Conservation (phyloP, 2,797 vertebrate genomes). For the Gouania willdenowi region DNA sequence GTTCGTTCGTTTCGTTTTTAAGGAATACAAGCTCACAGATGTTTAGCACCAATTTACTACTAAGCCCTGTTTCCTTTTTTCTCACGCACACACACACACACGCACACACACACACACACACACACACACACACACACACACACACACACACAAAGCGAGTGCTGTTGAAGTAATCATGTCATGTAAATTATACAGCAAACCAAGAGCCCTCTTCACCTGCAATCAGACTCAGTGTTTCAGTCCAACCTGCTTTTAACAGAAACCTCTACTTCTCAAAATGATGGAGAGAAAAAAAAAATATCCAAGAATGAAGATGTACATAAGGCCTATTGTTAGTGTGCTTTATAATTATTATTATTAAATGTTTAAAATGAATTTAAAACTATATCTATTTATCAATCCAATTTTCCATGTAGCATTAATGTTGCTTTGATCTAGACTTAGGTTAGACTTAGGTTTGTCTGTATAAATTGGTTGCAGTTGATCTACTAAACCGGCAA, state of each 20-base stretch:
- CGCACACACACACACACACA: background rate
- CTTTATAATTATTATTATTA: too few relatives aligned
- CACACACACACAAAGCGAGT: slow-evolving; percentile 16
- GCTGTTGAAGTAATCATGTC: slow-evolving; percentile 61
- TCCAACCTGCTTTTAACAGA: slow-evolving; percentile 40
- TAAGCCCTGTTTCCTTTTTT: slow-evolving; percentile 32
- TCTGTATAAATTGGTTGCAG: too few relatives aligned
- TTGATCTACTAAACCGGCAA: too few relatives aligned
- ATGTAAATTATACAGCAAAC: slow-evolving; percentile 66
- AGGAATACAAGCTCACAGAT: slow-evolving; percentile 63
- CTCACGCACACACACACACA: background rate
- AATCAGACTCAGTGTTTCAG: slow-evolving; percentile 58
- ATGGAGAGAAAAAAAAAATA: too few relatives aligned
- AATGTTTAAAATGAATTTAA: too few relatives aligned
- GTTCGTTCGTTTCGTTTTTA: too few relatives aligned
- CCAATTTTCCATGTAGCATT: too few relatives aligned
- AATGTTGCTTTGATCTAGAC: too few relatives aligned
- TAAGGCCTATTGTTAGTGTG: too few relatives aligned
- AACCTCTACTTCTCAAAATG: slow-evolving; percentile 25
- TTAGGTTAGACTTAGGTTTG: too few relatives aligned
- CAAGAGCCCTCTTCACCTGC: slow-evolving; percentile 69
- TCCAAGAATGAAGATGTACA: too few relatives aligned
- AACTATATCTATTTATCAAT: too few relatives aligned
- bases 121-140: slow-evolving; percentile 4
- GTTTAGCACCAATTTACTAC: slow-evolving; percentile 55